phyloP scores from a whole-genome alignment of 2,888 invertebrate species.

The Ctenicera cuprea region DNA sequence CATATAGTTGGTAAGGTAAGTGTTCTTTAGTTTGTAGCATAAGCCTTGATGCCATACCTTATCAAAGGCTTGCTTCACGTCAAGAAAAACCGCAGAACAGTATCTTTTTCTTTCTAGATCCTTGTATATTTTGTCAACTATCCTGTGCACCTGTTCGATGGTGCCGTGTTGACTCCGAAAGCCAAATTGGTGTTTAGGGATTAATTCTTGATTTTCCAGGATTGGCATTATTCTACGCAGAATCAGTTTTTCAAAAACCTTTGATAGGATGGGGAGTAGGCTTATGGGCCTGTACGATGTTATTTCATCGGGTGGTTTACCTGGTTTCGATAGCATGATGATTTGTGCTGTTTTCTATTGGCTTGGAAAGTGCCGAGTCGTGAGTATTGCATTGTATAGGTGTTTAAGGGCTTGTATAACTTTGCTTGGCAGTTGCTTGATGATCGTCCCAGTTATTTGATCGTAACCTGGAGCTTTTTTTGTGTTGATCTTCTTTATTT shows the following conservation, averaged over 20 bases:
- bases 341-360: slow-evolving; percentile 29
- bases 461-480: slow-evolving; percentile 26
- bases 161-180: slow-evolving; percentile 21
- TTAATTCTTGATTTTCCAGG: slow-evolving; percentile 10
- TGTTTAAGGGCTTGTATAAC: slow-evolving; percentile 14
- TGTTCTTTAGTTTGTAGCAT: neutral
- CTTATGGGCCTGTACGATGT: slow-evolving; percentile 33
- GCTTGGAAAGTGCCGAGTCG: slow-evolving; percentile 22
- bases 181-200: slow-evolving; percentile 19
- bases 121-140: slow-evolving; percentile 29
- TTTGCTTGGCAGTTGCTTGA: slow-evolving; percentile 20
- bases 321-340: slow-evolving; percentile 19
- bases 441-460: slow-evolving; percentile 14
- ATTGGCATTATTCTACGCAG: slow-evolving; percentile 21
- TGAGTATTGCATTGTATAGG: slow-evolving; percentile 24
- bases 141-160: too few species aligned
- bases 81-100: too few species aligned
- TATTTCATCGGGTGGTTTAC: slow-evolving; percentile 25
- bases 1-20: slow-evolving; percentile 17
- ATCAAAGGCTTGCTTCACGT: too few species aligned
- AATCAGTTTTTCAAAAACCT: slow-evolving; percentile 22
- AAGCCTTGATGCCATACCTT: neutral
- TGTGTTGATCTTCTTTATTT: slow-evolving; percentile 25
- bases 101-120: slow-evolving; percentile 15
- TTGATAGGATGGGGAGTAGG: slow-evolving; percentile 18